A percentile compares a stretch with the other conserved stretches of the same genome.
Evolutionary conservation across 2,113 vertebrate genomes (phyloP).

Genomic region (Macaca nemestrina): DNA sequence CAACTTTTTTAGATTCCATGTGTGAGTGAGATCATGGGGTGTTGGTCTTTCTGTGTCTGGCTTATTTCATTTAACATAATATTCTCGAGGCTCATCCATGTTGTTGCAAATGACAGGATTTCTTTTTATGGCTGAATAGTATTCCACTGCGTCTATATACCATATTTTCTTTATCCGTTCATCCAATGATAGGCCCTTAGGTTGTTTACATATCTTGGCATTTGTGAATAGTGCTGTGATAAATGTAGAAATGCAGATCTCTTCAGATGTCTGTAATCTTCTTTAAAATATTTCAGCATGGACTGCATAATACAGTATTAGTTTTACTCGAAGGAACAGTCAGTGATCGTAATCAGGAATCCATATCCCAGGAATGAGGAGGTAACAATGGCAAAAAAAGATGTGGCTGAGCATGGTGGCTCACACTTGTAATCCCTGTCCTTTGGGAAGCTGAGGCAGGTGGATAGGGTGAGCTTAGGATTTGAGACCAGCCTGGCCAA

Average conservation of each 20-base stretch:
- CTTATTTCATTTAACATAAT: neutral
- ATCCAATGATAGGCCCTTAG: neutral
- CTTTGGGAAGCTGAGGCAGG: no score
- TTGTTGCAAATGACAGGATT: neutral
- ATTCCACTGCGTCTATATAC: neutral
- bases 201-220: neutral
- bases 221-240: neutral
- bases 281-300: constrained; percentile 18
- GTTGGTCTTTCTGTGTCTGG: neutral
- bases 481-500: no score
- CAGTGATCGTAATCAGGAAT: neutral
- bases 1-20: neutral
- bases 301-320: neutral
- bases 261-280: neutral
- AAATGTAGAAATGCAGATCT: neutral
- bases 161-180: neutral
- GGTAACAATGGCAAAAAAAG: neutral
- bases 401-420: no score
- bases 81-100: no score
- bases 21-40: neutral
- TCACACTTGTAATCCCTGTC: no score
- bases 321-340: constrained; percentile 16
- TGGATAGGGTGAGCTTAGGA: no score
- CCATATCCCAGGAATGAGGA: neutral
- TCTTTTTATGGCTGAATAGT: neutral